Conservation (phyloP, 2,888 invertebrate species). For the Operophtera brumata region DNA sequence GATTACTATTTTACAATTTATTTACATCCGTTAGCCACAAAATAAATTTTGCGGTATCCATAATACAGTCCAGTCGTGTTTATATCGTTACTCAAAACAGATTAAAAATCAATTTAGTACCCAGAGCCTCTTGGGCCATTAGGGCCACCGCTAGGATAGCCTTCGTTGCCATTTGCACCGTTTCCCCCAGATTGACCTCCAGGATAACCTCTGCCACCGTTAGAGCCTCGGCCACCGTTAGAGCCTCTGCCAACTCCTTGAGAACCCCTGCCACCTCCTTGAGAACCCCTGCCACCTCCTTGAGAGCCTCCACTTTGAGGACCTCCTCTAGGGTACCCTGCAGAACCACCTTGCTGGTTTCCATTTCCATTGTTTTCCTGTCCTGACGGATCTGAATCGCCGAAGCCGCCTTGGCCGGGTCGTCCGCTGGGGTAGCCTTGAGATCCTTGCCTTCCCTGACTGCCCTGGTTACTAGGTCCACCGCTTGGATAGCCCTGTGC, state of each 20-base stretch:
- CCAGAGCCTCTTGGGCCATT: conserved; percentile 69
- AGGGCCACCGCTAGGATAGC: conserved; percentile 70
- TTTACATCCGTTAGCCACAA: conserved; percentile 18
- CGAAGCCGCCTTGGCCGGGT: conserved; percentile 34
- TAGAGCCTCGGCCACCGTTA: conserved; percentile 55
- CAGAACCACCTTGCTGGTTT: conserved; percentile 29
- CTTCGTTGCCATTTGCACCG: conserved; percentile 45
- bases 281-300: conserved; percentile 32
- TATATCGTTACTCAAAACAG: neutral
- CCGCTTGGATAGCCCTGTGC: conserved; percentile 24
- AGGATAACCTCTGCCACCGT: conserved; percentile 38
- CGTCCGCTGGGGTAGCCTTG: conserved; percentile 45
- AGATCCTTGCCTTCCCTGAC: conserved; percentile 31
- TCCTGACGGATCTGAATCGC: conserved; percentile 23
- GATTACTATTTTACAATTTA: conserved; percentile 23
- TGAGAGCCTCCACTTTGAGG: conserved; percentile 39
- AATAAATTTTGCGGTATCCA: conserved; percentile 3
- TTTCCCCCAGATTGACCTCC: conserved; percentile 32
- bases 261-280: conserved; percentile 50
- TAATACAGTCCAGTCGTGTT: conserved; percentile 14
- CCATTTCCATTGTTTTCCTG: conserved; percentile 21
- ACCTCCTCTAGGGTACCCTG: conserved; percentile 46
- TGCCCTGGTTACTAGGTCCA: conserved; percentile 20
- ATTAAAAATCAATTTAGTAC: conserved; percentile 44
- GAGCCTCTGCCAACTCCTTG: conserved; percentile 53